These are phyloP conservation scores for Caloenas nicobarica DNA, from an alignment of 2,113 vertebrate species.

Conservation along the genomic window DNA sequence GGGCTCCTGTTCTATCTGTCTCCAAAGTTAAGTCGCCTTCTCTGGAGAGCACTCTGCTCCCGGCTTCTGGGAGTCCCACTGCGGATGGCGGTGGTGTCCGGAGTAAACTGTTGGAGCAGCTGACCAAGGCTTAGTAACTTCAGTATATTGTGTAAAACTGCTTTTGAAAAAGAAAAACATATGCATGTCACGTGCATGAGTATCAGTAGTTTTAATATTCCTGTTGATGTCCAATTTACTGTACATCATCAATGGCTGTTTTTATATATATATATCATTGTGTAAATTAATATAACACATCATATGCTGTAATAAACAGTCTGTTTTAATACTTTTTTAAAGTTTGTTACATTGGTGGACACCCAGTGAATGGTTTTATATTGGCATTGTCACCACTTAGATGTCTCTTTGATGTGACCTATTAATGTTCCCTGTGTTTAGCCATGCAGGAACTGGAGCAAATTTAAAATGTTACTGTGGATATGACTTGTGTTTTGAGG, in stretches of 20 bases:
- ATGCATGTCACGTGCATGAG: conserved; percentile 81
- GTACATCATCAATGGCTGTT: conserved; percentile 80
- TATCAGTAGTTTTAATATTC: conserved; percentile 79
- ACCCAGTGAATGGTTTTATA: conserved; percentile 23
- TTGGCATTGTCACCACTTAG: not conserved
- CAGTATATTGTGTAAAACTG: conserved; percentile 78
- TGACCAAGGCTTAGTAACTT: conserved; percentile 69
- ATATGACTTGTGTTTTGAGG: not conserved
- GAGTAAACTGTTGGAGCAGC: conserved; percentile 59
- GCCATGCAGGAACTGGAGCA: not conserved
- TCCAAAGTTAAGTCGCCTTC: not conserved
- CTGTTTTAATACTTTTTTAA: conserved; percentile 78
- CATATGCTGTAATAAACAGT: conserved; percentile 82
- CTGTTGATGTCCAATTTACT: conserved; percentile 77
- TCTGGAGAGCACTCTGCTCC: not conserved
- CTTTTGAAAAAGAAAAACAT: conserved; percentile 65
- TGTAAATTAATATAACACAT: conserved; percentile 87
- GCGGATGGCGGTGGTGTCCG: not conserved
- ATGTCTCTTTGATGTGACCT: not conserved
- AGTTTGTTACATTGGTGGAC: conserved; percentile 70
- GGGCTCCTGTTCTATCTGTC: conserved; percentile 13
- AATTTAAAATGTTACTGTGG: not conserved
- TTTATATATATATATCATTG: conserved; percentile 83
- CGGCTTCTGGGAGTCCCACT: not conserved
- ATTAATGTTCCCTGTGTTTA: not conserved